Evolutionary conservation across 2,888 invertebrate species (phyloP).

Genomic region (Phania funesta): DNA sequence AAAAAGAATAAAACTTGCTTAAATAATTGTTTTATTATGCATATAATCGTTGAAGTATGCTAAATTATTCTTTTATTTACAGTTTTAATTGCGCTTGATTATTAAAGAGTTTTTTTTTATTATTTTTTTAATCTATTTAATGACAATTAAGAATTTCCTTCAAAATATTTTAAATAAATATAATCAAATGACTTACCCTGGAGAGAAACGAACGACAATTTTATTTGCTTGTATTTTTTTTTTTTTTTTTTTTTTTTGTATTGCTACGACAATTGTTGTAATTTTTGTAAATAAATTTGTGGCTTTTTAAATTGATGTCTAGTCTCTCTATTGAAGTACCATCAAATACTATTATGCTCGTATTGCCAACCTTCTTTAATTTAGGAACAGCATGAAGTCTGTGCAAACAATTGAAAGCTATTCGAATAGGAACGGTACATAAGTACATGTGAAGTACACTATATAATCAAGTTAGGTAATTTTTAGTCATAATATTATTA

Average conservation of each 20-base stretch:
- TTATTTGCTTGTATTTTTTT: neutral
- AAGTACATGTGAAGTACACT: neutral
- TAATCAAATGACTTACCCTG: neutral
- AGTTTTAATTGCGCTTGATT: slow-evolving; percentile 17
- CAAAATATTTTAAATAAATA: slow-evolving; percentile 2
- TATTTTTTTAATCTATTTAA: slow-evolving; percentile 9
- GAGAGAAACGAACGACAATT: neutral
- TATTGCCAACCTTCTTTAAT: slow-evolving; percentile 17
- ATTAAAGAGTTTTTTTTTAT: neutral
- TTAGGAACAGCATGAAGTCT: neutral
- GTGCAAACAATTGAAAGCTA: neutral
- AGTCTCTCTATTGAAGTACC: slow-evolving; percentile 6
- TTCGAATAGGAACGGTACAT: neutral
- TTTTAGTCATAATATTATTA: no score
- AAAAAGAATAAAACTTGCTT: neutral
- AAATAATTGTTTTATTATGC: neutral
- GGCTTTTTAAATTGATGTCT: slow-evolving; percentile 25
- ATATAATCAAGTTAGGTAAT: no score
- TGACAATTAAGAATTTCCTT: slow-evolving; percentile 38
- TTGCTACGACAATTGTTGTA: no score
- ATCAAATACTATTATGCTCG: neutral
- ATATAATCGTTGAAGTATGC: neutral
- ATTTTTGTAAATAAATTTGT: neutral
- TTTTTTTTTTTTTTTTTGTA: neutral
- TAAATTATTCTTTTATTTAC: slow-evolving; percentile 1